Evolutionary conservation across 2,797 vertebrate species (phyloP).

Genomic region (Phyllotis vaccarum): DNA sequence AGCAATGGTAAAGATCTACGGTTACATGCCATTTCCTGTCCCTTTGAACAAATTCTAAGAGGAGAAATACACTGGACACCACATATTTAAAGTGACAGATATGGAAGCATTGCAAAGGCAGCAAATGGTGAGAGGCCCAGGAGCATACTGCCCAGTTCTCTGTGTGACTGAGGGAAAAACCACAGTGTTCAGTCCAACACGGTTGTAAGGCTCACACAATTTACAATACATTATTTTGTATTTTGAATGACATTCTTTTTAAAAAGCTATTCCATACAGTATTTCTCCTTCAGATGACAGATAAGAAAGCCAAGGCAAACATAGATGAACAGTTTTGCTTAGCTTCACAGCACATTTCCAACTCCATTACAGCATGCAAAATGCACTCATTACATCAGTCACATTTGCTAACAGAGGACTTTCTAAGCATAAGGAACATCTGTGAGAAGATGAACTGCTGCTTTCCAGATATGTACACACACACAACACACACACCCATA

Average conservation of each 20-base stretch:
- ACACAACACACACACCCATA: neutral
- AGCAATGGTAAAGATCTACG: neutral
- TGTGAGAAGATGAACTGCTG: neutral
- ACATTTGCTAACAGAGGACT: constrained; percentile 38
- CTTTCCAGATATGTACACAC: neutral
- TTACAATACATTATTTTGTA: neutral
- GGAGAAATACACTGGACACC: neutral
- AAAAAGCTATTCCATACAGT: neutral
- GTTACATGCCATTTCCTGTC: neutral
- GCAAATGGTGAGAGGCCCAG: neutral
- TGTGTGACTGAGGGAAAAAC: neutral
- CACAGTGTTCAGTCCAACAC: neutral
- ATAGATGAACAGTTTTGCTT: constrained; percentile 44
- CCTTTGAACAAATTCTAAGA: neutral
- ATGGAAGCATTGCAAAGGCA: neutral
- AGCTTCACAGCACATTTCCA: constrained; percentile 40
- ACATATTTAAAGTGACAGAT: neutral
- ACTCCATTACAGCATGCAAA: constrained; percentile 45
- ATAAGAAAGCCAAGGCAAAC: constrained; percentile 49
- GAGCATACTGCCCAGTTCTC: neutral
- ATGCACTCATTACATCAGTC: constrained; percentile 14
- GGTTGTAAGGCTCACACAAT: neutral
- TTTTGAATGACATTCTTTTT: constrained; percentile 48
- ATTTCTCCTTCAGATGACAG: neutral
- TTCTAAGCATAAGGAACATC: constrained; percentile 50